Evolutionary conservation across 1,140 invertebrate genomes (phyloP), one percentile per base, ranked within the genome.

Genomic region (Trachymyrmex cornetzi): DNA sequence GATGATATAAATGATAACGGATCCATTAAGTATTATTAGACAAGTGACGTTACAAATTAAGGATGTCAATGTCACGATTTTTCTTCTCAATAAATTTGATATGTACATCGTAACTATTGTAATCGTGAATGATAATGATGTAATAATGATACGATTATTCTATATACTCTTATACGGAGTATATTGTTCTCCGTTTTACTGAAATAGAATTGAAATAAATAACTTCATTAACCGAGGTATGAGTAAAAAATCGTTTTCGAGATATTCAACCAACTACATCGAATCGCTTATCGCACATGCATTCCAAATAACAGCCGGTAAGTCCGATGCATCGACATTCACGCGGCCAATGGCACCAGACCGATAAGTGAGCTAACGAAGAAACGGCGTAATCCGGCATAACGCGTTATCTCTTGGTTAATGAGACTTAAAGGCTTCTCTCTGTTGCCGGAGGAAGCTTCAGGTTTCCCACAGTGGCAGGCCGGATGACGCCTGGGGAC

Each of bases 381-480:
- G 87, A 63, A 69, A 79, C 86, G n/a, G 38, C 71, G 77, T 90
- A 84, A 90, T 89, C 79, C 61, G 59, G 30, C 66, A 48, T 69
- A 80, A 87, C 85, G 57, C 85, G 88, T 61, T 85, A 87, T 85
- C 88, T 90, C 59, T 55, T n/a, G 79, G 85, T 89, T 89, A 89
- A 90, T 81, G 88, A 89, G 88, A 84, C 64, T 86, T 34, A 77
- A 89, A 89, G 50, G 64, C 57, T 61, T 30, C 59, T 55, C 55
- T 27, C 50, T 44, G 50, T 7, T 55, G 66, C 30, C 44, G 53
- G 57, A 48, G 64, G 48, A 77, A 71, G n/a, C 55, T 80, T 72
- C 48, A 67, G 24, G 34, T 87, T 90, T 89, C 88, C 77, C 84
- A 77, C 87, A 82, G 48, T 16, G 24, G 57, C 44, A 5, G 27